Conservation (phyloP, 2,888 invertebrate species). For the Polietes domitor region DNA sequence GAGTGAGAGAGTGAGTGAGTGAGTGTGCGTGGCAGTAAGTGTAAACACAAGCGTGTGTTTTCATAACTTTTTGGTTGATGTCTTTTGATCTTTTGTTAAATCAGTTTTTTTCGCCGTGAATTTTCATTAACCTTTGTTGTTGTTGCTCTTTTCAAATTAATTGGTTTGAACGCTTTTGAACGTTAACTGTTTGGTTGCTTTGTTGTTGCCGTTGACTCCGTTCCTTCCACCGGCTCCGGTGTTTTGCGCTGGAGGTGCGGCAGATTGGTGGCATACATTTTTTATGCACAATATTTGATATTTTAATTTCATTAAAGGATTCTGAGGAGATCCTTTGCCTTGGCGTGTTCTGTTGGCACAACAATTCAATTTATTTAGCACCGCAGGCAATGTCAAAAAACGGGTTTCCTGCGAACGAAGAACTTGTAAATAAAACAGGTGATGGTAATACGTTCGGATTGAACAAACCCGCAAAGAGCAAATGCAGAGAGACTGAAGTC, state of each 20-base stretch:
- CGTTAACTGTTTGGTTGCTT: constrained; percentile 26
- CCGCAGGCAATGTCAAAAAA: constrained; percentile 74
- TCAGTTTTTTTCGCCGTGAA: constrained; percentile 62
- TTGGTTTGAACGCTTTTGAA: constrained; percentile 70
- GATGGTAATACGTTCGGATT: background rate
- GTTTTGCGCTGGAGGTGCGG: background rate
- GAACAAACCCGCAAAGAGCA: background rate
- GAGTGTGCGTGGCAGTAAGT: background rate
- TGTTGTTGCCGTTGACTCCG: constrained; percentile 26
- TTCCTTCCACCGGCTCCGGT: constrained; percentile 19
- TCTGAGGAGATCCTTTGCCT: constrained; percentile 28
- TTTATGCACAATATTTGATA: constrained; percentile 61
- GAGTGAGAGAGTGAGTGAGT: background rate
- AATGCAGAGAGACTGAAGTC: too few relatives aligned
- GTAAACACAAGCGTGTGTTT: constrained; percentile 33
- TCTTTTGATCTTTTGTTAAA: constrained; percentile 69
- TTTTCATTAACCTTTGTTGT: constrained; percentile 57
- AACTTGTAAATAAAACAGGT: constrained; percentile 31
- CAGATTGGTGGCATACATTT: constrained; percentile 45
- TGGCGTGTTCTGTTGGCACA: constrained; percentile 9
- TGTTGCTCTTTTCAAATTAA: constrained; percentile 79
- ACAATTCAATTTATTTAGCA: constrained; percentile 78
- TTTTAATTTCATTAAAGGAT: constrained; percentile 66
- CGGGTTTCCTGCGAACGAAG: constrained; percentile 38
- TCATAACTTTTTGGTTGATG: constrained; percentile 66